Conservation (phyloP, 2,113 vertebrate species). For the Leptobrachium leishanense region DNA sequence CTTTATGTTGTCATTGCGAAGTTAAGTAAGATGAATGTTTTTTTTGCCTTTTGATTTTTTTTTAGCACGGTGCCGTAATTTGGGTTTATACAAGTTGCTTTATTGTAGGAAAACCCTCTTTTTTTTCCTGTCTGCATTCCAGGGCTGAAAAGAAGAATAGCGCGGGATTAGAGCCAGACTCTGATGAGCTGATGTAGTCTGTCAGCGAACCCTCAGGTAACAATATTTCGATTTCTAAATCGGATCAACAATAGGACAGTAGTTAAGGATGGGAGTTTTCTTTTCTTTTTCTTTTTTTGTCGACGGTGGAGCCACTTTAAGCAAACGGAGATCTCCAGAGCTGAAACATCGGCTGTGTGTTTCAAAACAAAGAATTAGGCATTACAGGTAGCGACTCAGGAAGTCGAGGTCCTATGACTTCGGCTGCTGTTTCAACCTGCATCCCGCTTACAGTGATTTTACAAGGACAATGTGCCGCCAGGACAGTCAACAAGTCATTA, state of each 20-base stretch:
- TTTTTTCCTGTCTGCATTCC: slow-evolving; percentile 66
- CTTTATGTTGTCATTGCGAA: slow-evolving; percentile 51
- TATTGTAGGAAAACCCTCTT: slow-evolving; percentile 59
- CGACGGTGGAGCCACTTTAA: slow-evolving; percentile 49
- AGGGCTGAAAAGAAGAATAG: slow-evolving; percentile 61
- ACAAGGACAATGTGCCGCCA: background rate
- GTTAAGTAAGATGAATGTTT: slow-evolving; percentile 47
- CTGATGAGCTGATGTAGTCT: slow-evolving; percentile 62
- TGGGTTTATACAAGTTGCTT: slow-evolving; percentile 65
- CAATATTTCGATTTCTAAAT: slow-evolving; percentile 70
- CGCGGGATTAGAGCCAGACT: slow-evolving; percentile 63
- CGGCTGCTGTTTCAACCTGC: slow-evolving; percentile 56
- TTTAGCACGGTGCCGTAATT: slow-evolving; percentile 54
- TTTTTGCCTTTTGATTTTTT: slow-evolving; percentile 49
- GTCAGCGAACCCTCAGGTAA: slow-evolving; percentile 73
- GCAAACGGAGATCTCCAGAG: slow-evolving; percentile 53
- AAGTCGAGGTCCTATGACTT: slow-evolving; percentile 37
- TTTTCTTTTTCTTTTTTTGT: slow-evolving; percentile 11
- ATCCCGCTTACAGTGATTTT: slow-evolving; percentile 36
- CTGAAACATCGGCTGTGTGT: slow-evolving; percentile 32
- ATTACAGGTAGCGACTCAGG: background rate
- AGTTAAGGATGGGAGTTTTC: slow-evolving; percentile 62
- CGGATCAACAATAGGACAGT: slow-evolving; percentile 64
- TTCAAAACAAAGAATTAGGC: slow-evolving; percentile 51
- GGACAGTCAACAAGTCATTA: slow-evolving; percentile 43